phyloP scores from a whole-genome alignment of 1,140 invertebrate genomes.

The Drosophila obscura region DNA sequence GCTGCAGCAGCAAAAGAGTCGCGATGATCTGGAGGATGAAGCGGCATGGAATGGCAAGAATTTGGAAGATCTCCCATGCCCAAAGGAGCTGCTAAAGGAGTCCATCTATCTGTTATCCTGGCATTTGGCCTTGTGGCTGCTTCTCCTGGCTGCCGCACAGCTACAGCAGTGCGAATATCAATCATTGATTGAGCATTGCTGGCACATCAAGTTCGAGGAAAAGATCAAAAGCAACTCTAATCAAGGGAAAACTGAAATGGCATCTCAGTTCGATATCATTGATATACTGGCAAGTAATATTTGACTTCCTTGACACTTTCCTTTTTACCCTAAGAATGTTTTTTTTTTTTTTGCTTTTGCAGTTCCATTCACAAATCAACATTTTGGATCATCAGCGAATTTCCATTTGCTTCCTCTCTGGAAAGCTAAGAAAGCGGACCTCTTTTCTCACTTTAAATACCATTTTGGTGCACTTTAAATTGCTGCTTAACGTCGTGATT shows the following conservation, averaged over 20 bases:
- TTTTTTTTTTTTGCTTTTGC: not conserved
- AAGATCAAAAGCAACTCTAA: not conserved
- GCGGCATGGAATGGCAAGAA: constrained; percentile 28
- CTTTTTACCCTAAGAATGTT: not conserved
- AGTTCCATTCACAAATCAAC: constrained; percentile 27
- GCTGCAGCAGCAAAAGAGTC: constrained; percentile 19
- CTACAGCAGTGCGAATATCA: constrained; percentile 38
- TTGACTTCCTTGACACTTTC: not conserved
- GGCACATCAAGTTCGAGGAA: constrained; percentile 17
- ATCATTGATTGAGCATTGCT: constrained; percentile 14
- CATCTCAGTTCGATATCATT: constrained; percentile 10
- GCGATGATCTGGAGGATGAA: constrained; percentile 34
- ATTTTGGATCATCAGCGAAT: constrained; percentile 6
- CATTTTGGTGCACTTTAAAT: constrained; percentile 17
- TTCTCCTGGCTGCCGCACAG: constrained; percentile 36
- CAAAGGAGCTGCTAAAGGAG: not conserved
- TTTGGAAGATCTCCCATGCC: not conserved
- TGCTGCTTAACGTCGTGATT: constrained; percentile 29
- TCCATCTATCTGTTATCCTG: constrained; percentile 23
- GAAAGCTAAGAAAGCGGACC: not conserved
- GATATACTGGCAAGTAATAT: constrained; percentile 25
- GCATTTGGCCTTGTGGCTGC: constrained; percentile 26
- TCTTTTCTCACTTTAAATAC: not conserved
- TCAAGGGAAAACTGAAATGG: no score
- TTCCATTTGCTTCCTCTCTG: constrained; percentile 29